phyloP scores from a whole-genome alignment of 1,140 invertebrate genomes.

The Pissodes strobi region DNA sequence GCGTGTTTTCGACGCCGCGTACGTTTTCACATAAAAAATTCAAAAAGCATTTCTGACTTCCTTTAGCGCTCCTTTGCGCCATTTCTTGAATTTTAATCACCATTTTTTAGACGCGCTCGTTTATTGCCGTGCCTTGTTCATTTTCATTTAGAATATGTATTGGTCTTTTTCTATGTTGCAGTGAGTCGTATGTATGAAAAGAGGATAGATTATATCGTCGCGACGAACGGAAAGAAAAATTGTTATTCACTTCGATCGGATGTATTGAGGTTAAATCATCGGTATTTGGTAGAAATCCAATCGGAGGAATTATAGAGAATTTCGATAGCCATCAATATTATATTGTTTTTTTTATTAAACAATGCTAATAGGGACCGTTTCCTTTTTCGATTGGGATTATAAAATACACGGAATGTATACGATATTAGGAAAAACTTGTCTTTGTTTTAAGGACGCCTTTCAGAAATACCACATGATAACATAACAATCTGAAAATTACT shows the following conservation, averaged over 20 bases:
- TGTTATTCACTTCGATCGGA: slow-evolving; percentile 3
- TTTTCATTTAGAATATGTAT: no score
- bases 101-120: neutral
- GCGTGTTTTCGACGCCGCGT: slow-evolving; percentile 22
- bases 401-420: no score
- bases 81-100: slow-evolving; percentile 20
- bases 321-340: slow-evolving; percentile 20
- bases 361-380: slow-evolving; percentile 22
- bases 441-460: no score
- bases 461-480: no score
- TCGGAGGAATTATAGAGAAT: slow-evolving; percentile 23
- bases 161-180: no score
- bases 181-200: no score
- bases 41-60: slow-evolving; percentile 22
- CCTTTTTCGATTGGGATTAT: no score
- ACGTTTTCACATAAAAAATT: slow-evolving; percentile 29
- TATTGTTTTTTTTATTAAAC: slow-evolving; percentile 17
- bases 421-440: no score
- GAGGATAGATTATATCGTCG: no score
- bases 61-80: slow-evolving; percentile 12
- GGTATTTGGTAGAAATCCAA: slow-evolving; percentile 32
- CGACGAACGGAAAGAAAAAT: no score
- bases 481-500: no score
- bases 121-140: no score
- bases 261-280: slow-evolving; percentile 29